Evolutionary conservation across 2,797 vertebrate species (phyloP).

Genomic region (Anableps anableps): DNA sequence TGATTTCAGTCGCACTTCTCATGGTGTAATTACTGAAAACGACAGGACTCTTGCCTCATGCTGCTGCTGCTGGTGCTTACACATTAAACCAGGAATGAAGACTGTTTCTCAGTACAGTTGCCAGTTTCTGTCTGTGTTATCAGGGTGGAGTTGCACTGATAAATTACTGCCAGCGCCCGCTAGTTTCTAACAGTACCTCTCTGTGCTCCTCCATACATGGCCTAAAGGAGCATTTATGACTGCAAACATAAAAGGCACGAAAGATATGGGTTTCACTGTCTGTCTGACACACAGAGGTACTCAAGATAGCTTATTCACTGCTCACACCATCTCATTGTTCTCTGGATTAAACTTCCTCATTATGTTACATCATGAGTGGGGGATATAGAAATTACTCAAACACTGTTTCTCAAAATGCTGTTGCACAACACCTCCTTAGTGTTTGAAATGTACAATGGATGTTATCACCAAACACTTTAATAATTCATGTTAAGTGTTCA

Average conservation of each 20-base stretch:
- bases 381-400: slow-evolving; percentile 43
- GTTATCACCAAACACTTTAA: neutral
- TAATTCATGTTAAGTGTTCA: slow-evolving; percentile 19
- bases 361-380: slow-evolving; percentile 44
- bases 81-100: slow-evolving; percentile 22
- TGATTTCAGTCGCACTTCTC: slow-evolving; percentile 7
- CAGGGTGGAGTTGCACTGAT: slow-evolving; percentile 24
- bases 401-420: slow-evolving; percentile 41
- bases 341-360: slow-evolving; percentile 15
- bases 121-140: slow-evolving; percentile 28
- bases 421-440: slow-evolving; percentile 36
- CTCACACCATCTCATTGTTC: slow-evolving; percentile 5
- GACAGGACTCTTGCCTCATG: slow-evolving; percentile 1
- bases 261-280: neutral
- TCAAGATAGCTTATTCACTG: neutral
- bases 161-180: slow-evolving; percentile 15
- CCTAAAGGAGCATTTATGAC: slow-evolving; percentile 22
- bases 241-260: slow-evolving; percentile 16
- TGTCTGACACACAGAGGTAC: slow-evolving; percentile 9
- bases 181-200: slow-evolving; percentile 14
- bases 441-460: slow-evolving; percentile 13
- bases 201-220: slow-evolving; percentile 4
- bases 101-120: slow-evolving; percentile 14
- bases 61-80: slow-evolving; percentile 15
- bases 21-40: slow-evolving; percentile 23